These are phyloP conservation scores for Limonius californicus DNA, from an alignment of 1,140 invertebrate genomes.

Conservation along the genomic window DNA sequence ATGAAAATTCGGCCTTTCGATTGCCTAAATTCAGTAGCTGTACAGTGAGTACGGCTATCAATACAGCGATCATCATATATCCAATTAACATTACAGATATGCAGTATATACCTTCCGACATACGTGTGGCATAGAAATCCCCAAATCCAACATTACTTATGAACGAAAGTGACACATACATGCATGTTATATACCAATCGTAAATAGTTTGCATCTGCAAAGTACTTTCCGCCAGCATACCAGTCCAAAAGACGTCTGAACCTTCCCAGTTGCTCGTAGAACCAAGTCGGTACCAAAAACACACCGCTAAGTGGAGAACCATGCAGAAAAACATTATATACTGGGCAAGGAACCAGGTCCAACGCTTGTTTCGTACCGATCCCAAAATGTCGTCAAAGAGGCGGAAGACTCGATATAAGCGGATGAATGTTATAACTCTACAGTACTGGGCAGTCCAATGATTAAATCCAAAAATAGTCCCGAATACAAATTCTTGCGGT, in stretches of 20 bases:
- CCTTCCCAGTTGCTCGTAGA: too few relatives aligned
- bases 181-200: conserved; percentile 48
- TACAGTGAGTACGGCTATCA: conserved; percentile 49
- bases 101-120: conserved; percentile 44
- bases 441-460: not conserved
- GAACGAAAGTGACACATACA: conserved; percentile 48
- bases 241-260: too few relatives aligned
- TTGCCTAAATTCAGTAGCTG: conserved; percentile 40
- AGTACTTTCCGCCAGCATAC: too few relatives aligned
- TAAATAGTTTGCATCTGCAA: not conserved
- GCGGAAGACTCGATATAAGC: not conserved
- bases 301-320: conserved; percentile 4
- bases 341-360: not conserved
- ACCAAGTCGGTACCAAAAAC: not conserved
- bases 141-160: conserved; percentile 48
- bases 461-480: not conserved
- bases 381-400: not conserved
- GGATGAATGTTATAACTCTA: conserved; percentile 9
- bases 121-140: conserved; percentile 47
- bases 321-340: not conserved
- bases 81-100: conserved; percentile 46
- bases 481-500: conserved; percentile 15
- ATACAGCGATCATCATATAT: conserved; percentile 47
- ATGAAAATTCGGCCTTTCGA: too few relatives aligned
- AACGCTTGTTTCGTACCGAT: not conserved